phyloP scores from a whole-genome alignment of 2,888 invertebrate genomes.

The Troides helena region DNA sequence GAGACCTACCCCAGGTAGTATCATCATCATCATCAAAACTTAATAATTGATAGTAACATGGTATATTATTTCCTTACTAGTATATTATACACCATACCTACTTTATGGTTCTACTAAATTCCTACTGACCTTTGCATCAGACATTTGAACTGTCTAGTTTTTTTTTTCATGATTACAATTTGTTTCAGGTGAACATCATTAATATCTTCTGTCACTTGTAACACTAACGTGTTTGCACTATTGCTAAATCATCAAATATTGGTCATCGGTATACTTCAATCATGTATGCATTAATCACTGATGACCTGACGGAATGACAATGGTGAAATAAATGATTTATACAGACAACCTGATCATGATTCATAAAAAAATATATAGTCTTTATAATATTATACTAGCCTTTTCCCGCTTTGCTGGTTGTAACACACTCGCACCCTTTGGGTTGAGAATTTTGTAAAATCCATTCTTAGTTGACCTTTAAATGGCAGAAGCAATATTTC shows the following conservation, averaged over 20 bases:
- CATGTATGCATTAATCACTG: not conserved
- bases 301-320: not conserved
- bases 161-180: constrained; percentile 3
- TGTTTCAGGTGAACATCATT: constrained; percentile 22
- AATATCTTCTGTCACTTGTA: constrained; percentile 17
- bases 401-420: too few relatives aligned
- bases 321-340: not conserved
- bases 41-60: too few relatives aligned
- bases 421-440: too few relatives aligned
- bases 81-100: too few relatives aligned
- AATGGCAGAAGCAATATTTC: too few relatives aligned
- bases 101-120: not conserved
- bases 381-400: too few relatives aligned
- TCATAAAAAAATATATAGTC: not conserved
- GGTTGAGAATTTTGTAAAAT: too few relatives aligned
- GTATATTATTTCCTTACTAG: too few relatives aligned
- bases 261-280: constrained; percentile 6
- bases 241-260: constrained; percentile 24
- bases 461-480: too few relatives aligned
- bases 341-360: not conserved
- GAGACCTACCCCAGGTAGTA: too few relatives aligned
- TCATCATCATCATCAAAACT: too few relatives aligned
- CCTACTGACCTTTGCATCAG: constrained; percentile 14
- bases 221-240: constrained; percentile 14
- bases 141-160: constrained; percentile 14